These are phyloP conservation scores for Heliocidaris erythrogramma DNA, from an alignment of 35 echinoderm and acorn worm genomes.

Conservation along the genomic window DNA sequence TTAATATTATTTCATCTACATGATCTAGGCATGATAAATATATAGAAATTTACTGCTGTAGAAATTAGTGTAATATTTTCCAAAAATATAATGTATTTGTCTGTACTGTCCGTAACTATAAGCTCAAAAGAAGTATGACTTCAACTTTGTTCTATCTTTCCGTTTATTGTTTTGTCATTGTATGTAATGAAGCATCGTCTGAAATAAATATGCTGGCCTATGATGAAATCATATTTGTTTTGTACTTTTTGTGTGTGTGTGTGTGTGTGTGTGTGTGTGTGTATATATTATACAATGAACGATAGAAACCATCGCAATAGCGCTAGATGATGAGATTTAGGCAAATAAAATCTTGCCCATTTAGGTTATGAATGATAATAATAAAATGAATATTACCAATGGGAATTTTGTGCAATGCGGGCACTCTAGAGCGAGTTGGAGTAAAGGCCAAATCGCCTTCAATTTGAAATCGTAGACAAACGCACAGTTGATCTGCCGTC, in stretches of 20 bases:
- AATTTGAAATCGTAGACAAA: too few species aligned
- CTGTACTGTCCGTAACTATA: neutral
- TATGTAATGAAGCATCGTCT: slow-evolving; percentile 16
- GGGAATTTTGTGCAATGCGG: too few species aligned
- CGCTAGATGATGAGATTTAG: too few species aligned
- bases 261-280: neutral
- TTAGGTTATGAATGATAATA: too few species aligned
- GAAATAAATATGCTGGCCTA: slow-evolving; percentile 44
- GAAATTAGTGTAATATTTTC: neutral
- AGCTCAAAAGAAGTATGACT: neutral
- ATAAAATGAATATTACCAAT: too few species aligned
- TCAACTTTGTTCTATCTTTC: neutral
- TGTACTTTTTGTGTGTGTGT: neutral
- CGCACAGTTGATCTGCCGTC: too few species aligned
- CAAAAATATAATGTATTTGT: neutral
- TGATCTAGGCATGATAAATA: neutral
- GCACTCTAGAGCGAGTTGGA: too few species aligned
- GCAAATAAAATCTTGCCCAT: too few species aligned
- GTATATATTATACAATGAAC: neutral
- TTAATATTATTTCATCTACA: neutral
- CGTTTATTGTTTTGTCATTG: neutral
- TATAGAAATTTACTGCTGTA: neutral
- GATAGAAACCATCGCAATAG: too few species aligned
- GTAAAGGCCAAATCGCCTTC: too few species aligned
- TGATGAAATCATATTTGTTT: neutral